A percentile compares a stretch with the other conserved stretches of the same genome.
Evolutionary conservation across 2,888 invertebrate species (phyloP).

Genomic region (Empis livida): DNA sequence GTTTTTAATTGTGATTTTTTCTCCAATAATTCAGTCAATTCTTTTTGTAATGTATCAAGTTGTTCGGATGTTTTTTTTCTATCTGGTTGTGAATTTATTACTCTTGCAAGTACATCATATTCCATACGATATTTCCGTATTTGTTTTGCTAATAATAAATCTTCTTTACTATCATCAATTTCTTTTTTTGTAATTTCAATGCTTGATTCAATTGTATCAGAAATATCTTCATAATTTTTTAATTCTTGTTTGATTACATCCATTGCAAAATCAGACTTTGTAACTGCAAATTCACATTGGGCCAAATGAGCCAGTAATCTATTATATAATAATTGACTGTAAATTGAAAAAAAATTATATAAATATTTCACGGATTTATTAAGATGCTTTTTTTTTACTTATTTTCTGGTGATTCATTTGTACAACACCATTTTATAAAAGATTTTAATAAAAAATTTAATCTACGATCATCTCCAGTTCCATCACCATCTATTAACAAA

Average conservation of each 20-base stretch:
- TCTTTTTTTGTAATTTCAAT: constrained; percentile 68
- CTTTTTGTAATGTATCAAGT: constrained; percentile 56
- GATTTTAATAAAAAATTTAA: constrained; percentile 75
- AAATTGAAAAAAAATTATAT: constrained; percentile 15
- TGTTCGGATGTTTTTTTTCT: constrained; percentile 62
- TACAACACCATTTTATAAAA: constrained; percentile 66
- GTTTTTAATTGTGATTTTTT: constrained; percentile 60
- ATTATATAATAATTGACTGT: constrained; percentile 57
- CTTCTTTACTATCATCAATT: constrained; percentile 69
- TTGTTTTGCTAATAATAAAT: constrained; percentile 69
- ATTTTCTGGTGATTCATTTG: constrained; percentile 52
- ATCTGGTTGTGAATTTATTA: constrained; percentile 83
- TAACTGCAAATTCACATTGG: constrained; percentile 78
- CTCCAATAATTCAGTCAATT: constrained; percentile 55
- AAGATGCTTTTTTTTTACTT: constrained; percentile 35
- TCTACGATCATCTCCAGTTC: constrained; percentile 87
- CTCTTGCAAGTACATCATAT: constrained; percentile 84
- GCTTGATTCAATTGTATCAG: constrained; percentile 61
- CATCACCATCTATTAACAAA: constrained; percentile 91
- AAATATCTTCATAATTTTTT: constrained; percentile 65
- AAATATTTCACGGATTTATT: not conserved
- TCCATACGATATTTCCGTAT: constrained; percentile 83
- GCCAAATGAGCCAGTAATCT: constrained; percentile 69
- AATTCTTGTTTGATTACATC: constrained; percentile 76
- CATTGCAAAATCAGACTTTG: constrained; percentile 65